Conservation (phyloP, 2,888 invertebrate species). For the Hydrotaea cyrtoneurina region DNA sequence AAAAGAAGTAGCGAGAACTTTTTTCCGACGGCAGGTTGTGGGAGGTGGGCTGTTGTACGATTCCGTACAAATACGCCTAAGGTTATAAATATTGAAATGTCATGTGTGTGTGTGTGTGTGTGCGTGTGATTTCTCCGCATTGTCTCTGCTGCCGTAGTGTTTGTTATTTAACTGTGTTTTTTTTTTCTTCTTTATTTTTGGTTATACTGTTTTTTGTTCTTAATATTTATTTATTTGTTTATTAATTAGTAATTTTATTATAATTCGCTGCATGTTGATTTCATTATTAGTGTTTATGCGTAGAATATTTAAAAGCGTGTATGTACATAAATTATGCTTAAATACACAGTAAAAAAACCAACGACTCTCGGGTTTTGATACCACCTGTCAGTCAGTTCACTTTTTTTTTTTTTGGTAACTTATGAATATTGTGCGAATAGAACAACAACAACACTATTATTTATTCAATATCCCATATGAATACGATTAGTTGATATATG, state of each 20-base stretch:
- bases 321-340: neutral
- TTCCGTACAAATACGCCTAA: no score
- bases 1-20: neutral
- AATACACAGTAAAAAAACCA: slow-evolving; percentile 68
- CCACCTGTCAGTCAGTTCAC: neutral
- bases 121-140: no score
- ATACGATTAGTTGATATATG: no score
- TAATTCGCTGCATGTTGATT: slow-evolving; percentile 8
- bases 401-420: neutral
- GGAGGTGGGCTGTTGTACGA: no score
- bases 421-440: neutral
- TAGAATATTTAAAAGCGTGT: slow-evolving; percentile 20
- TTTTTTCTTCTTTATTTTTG: neutral
- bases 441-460: neutral
- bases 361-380: slow-evolving; percentile 66
- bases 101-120: no score
- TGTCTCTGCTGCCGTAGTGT: no score
- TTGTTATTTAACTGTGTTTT: neutral
- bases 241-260: neutral
- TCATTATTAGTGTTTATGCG: neutral
- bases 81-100: no score
- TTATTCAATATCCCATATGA: no score
- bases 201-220: neutral
- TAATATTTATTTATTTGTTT: neutral
- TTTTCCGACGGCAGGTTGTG: no score